Base-by-base conservation (phyloP, 2,888 invertebrate genomes). In the Trissolcus japonicus region DNA sequence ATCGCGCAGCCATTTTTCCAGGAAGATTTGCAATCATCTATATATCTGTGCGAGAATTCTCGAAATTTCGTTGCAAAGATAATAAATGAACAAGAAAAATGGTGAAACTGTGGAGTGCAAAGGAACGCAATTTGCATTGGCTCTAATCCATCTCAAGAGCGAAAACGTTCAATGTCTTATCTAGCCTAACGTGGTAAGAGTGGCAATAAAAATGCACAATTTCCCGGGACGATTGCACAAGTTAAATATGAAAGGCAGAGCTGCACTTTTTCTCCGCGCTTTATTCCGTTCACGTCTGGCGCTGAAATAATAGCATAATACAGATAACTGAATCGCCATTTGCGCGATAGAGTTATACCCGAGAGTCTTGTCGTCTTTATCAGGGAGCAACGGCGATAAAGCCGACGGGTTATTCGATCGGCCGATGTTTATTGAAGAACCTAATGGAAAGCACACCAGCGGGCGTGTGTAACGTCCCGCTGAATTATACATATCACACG, bases 401-500 rank as follows among this genome's bases (percentile, higher is more conserved):
- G 25, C 55, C 19, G 17, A 48, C 50, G 76, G 51, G 40, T 35
- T 51, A 43, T 63, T 63, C 51, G 62, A 62, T 56, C 43, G 62
- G 21, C 25, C 21, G 53, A 54, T 61, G 62, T 68, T 68, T 59
- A 68, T 68, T 75, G 75, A 60, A 65, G 59, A 51, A 55, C 48
- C 48, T 56, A 62, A 57, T 67, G 59, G 62, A 56, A 55, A 55
- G 48, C 17, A 51, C 16, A 35, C 57, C 48, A 61, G 43, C 61
- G 48, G 17, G 35, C 35, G 41, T 62, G 55, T 60, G 68, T 60
- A 63, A 65, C 53, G 59, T 55, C 63, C 54, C 51, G 71, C 59
- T 80, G 80, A 80, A 80, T 80, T 78, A 81, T 73, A 79, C 79
- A 80, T 80, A 65, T 68, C 69, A 51, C 53, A 57, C 50, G 54